These are phyloP conservation scores for Nebria brevicollis DNA, from an alignment of 2,888 invertebrate species.

Conservation along the genomic window DNA sequence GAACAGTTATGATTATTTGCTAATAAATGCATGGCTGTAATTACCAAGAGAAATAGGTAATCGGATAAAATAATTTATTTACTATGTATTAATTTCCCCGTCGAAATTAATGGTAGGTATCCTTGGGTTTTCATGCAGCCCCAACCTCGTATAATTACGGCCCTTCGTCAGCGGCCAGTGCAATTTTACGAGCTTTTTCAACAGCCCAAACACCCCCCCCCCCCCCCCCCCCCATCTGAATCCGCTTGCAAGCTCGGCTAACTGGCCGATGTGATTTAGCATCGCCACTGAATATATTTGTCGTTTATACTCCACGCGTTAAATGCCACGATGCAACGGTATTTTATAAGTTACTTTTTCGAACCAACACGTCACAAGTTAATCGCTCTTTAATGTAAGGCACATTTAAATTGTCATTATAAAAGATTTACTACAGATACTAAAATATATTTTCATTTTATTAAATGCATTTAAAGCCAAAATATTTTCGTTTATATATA, in stretches of 20 bases:
- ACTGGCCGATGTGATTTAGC: neutral
- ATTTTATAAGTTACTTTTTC: neutral
- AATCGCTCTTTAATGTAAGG: neutral
- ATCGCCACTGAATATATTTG: neutral
- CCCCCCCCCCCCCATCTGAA: too few relatives aligned
- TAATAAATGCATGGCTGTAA: neutral
- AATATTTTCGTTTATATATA: too few relatives aligned
- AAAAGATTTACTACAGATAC: too few relatives aligned
- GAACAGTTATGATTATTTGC: neutral
- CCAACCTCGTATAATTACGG: neutral
- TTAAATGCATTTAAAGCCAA: too few relatives aligned
- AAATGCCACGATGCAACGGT: neutral
- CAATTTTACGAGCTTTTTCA: neutral
- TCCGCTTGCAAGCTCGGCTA: neutral
- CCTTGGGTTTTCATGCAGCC: neutral
- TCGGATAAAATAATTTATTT: neutral
- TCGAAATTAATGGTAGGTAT: neutral
- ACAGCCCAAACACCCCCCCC: neutral
- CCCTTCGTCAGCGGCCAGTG: neutral
- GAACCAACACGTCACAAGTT: neutral
- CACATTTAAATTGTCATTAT: too few relatives aligned
- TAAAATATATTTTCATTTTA: too few relatives aligned
- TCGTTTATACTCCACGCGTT: neutral
- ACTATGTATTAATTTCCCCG: neutral
- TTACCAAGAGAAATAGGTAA: neutral